Percentiles rank a stretch among this genome's conserved stretches.
These are phyloP conservation scores for Myiotriccus ornatus DNA, from an alignment of 2,797 vertebrate genomes.

Conservation along the genomic window DNA sequence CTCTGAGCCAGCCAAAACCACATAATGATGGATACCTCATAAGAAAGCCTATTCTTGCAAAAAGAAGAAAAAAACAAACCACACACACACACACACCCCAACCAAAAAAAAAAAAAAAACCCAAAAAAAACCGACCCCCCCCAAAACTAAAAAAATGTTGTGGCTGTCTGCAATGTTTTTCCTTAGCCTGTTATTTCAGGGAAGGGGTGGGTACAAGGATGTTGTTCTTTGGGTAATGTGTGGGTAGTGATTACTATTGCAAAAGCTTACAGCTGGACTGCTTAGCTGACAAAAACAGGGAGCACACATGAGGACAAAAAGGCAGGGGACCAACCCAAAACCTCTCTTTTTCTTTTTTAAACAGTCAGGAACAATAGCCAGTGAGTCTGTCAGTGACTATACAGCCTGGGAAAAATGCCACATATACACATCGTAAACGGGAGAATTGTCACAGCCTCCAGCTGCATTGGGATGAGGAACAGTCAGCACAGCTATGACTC, in stretches of 20 bases:
- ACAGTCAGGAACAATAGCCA: background rate
- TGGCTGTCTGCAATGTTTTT: constrained; percentile 47
- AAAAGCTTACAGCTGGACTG: constrained; percentile 48
- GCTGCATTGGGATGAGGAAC: background rate
- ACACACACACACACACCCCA: background rate
- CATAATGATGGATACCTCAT: constrained; percentile 54
- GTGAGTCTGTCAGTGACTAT: background rate
- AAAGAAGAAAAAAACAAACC: background rate
- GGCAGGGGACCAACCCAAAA: background rate
- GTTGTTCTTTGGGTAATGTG: constrained; percentile 48
- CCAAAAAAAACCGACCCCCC: background rate
- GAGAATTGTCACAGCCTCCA: background rate
- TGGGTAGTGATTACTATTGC: constrained; percentile 46
- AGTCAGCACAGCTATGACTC: background rate
- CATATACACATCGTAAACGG: background rate
- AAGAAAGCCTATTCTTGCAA: constrained; percentile 49
- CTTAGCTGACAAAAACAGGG: constrained; percentile 50
- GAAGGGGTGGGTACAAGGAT: constrained; percentile 50
- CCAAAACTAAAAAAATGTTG: background rate
- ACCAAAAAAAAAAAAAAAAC: background rate
- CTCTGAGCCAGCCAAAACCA: constrained; percentile 54
- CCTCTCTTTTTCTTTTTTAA: background rate
- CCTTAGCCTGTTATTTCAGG: constrained; percentile 59
- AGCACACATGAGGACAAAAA: background rate
- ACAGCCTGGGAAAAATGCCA: background rate